A percentile compares a stretch with the other conserved stretches of the same genome.
Evolutionary conservation across 2,888 invertebrate species (phyloP).

Genomic region (Zygaena filipendulae): DNA sequence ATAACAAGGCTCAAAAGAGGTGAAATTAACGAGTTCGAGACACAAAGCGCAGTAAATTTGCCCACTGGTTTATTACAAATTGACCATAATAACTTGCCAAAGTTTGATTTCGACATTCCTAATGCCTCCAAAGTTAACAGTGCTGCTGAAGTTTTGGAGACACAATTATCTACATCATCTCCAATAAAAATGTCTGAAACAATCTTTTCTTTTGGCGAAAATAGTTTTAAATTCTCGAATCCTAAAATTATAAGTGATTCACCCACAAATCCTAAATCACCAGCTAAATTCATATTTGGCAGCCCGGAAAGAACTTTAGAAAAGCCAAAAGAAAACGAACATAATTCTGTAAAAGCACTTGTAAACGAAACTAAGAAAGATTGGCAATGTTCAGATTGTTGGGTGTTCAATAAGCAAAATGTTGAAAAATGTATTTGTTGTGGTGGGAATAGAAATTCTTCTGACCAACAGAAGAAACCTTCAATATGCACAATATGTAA

Average conservation of each 20-base stretch:
- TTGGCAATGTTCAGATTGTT: slow-evolving; percentile 34
- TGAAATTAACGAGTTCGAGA: slow-evolving; percentile 17
- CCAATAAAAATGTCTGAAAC: slow-evolving; percentile 1
- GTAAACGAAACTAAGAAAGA: slow-evolving; percentile 16
- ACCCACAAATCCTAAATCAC: slow-evolving; percentile 13
- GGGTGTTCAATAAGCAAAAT: slow-evolving; percentile 28
- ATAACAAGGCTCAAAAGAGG: slow-evolving; percentile 28
- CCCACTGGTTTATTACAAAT: slow-evolving; percentile 36
- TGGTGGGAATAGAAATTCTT: slow-evolving; percentile 21
- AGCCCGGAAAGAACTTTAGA: slow-evolving; percentile 30
- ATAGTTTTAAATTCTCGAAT: slow-evolving; percentile 32
- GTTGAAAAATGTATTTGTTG: slow-evolving; percentile 36
- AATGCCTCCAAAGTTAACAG: slow-evolving; percentile 8
- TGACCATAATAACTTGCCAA: slow-evolving; percentile 39
- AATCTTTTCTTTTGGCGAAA: too few relatives aligned
- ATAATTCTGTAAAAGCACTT: slow-evolving; percentile 18
- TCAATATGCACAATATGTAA: slow-evolving; percentile 31
- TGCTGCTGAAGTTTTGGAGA: too few relatives aligned
- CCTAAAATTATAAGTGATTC: slow-evolving; percentile 29
- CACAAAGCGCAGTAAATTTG: slow-evolving; percentile 23
- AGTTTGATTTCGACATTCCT: slow-evolving; percentile 27
- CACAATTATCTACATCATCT: too few relatives aligned
- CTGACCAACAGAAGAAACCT: too few relatives aligned
- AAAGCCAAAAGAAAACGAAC: slow-evolving; percentile 17
- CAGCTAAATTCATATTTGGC: slow-evolving; percentile 30